Percentiles rank a stretch among this genome's conserved stretches.
These are phyloP conservation scores for Scaptomyza tumidula DNA, from an alignment of 2,888 invertebrate genomes.

Conservation along the genomic window DNA sequence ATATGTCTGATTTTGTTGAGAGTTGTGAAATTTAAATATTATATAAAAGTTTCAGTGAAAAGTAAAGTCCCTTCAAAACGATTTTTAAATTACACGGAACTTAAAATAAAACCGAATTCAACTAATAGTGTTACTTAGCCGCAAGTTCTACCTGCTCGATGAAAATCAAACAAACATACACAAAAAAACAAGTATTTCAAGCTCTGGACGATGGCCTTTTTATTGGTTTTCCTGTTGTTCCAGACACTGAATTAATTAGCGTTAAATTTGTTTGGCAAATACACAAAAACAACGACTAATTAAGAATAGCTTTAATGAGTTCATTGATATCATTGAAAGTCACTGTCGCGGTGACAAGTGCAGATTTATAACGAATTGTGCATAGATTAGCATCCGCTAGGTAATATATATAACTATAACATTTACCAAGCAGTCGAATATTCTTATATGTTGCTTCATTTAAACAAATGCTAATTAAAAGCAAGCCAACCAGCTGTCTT, in stretches of 20 bases:
- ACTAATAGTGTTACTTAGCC: slow-evolving; percentile 27
- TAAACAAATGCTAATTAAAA: slow-evolving; percentile 35
- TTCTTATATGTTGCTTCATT: slow-evolving; percentile 18
- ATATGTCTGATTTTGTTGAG: slow-evolving; percentile 11
- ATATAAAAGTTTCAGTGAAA: slow-evolving; percentile 28
- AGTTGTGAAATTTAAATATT: slow-evolving; percentile 25
- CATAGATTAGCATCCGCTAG: slow-evolving; percentile 2
- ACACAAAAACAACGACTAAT: neutral
- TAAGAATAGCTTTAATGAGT: slow-evolving; percentile 55
- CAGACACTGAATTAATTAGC: slow-evolving; percentile 64
- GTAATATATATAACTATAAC: slow-evolving; percentile 8
- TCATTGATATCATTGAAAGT: slow-evolving; percentile 38
- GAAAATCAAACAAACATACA: slow-evolving; percentile 2
- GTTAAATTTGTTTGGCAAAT: slow-evolving; percentile 50
- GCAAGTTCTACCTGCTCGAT: slow-evolving; percentile 17
- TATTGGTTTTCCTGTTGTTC: slow-evolving; percentile 53
- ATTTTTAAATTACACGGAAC: slow-evolving; percentile 14
- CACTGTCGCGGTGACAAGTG: neutral
- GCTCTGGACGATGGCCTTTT: slow-evolving; percentile 48
- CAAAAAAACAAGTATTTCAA: slow-evolving; percentile 52
- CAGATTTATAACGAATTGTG: slow-evolving; percentile 3
- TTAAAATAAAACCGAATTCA: slow-evolving; percentile 4
- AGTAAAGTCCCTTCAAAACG: slow-evolving; percentile 5
- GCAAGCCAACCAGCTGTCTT: slow-evolving; percentile 40
- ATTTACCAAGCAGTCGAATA: slow-evolving; percentile 27